Evolutionary conservation across 2,797 vertebrate species (phyloP), one percentile per base, ranked within the genome.

Genomic region (Apogon talboti): DNA sequence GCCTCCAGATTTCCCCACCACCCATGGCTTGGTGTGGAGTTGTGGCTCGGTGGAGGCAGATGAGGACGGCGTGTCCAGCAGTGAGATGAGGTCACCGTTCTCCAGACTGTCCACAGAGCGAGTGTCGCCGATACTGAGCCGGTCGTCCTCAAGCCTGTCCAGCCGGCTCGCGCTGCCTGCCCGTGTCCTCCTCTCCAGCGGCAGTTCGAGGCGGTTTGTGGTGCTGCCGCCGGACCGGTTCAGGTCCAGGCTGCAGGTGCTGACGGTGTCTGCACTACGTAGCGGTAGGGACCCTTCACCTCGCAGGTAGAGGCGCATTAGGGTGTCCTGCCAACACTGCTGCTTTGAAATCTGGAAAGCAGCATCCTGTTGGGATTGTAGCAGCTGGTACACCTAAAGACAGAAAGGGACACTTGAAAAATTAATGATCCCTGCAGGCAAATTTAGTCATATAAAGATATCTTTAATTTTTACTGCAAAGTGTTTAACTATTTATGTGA

Each of bases 271-370:
- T 0, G 80, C 62, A 3, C 70, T 62, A 5, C 86, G 81, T 1
- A 76, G 66, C 0, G 82, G 90, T 49, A 83, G 33, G 7, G 85
- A 91, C 30, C 94, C 87, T 9, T 87, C 54, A 3, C 82, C 94
- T 15, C 96, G 95, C 57, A 98, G 81, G 66, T 95, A 95, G 0
- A 98, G 91, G 2, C 93, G 94, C 77, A 96, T 90, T 38, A 99
- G 92, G 2, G 96, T 97, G 86, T 99, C 97, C 90, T 99, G 98
- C 98, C 98, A 99, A 75, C 96, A 96, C 71, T 95, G 91, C 90
- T 98, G 97, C 77, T 90, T 94, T 21, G 95, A 93, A 78, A 99
- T 95, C 79, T 98, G 96, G 40, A 91, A 66, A 0, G 95, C 96
- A 47, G 96, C 95, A 5, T 98, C 97, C 71, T 91, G 58, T 8